These are phyloP conservation scores for Steatocranus sp. DNA, from an alignment of 2,797 vertebrate genomes.

Conservation along the genomic window DNA sequence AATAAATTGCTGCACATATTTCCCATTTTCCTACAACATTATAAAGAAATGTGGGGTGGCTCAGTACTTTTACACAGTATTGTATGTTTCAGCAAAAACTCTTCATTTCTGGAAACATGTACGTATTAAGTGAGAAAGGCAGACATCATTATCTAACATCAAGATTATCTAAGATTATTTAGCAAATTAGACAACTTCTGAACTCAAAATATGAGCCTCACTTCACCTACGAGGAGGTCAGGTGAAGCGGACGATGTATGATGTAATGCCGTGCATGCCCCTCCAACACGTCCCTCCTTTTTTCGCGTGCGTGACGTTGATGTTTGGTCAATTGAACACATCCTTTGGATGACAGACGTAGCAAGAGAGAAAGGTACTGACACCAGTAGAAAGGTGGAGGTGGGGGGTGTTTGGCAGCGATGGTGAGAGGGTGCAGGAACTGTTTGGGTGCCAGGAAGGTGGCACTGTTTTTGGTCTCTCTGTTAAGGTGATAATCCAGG, in stretches of 20 bases:
- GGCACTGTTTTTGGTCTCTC: constrained; percentile 16
- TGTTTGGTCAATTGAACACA: neutral
- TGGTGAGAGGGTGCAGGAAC: neutral
- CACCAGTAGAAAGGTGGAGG: neutral
- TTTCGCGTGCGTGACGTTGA: neutral
- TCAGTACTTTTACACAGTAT: neutral
- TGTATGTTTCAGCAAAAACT: neutral
- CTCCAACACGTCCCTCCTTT: neutral
- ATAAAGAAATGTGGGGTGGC: neutral
- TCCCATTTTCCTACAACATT: neutral
- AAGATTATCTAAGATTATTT: neutral
- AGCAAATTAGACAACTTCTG: neutral
- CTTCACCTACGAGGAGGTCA: neutral
- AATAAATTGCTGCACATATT: neutral
- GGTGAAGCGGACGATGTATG: neutral
- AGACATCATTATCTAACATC: neutral
- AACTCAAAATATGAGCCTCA: neutral
- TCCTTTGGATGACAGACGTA: neutral
- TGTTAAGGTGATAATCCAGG: constrained; percentile 31
- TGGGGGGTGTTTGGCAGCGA: neutral
- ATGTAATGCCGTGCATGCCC: neutral
- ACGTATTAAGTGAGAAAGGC: neutral
- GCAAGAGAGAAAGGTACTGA: neutral
- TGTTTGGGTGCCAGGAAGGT: constrained; percentile 23
- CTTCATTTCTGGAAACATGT: neutral